Evolutionary conservation across 2,888 invertebrate genomes (phyloP).

Genomic region (Drosophila infuscata): DNA sequence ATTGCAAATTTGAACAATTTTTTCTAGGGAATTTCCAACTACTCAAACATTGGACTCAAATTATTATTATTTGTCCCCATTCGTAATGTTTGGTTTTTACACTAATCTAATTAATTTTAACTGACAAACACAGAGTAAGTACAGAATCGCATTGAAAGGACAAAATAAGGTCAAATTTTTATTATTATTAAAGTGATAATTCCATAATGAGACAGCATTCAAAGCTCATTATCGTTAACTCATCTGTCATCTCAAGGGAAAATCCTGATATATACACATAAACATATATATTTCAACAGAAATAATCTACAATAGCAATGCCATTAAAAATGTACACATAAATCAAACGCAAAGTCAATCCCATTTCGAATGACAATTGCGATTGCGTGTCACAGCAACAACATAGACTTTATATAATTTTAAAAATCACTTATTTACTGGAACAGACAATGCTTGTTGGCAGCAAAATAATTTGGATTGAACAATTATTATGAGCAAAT

Average conservation of each 20-base stretch:
- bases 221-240: background rate
- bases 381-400: constrained; percentile 42
- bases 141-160: too few relatives aligned
- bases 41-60: constrained; percentile 32
- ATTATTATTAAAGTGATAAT: background rate
- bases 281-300: background rate
- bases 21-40: constrained; percentile 53
- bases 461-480: constrained; percentile 16
- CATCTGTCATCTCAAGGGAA: background rate
- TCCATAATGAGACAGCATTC: background rate
- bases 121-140: background rate
- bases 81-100: constrained; percentile 4
- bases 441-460: constrained; percentile 1
- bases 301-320: constrained; percentile 8
- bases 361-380: constrained; percentile 19
- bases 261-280: background rate
- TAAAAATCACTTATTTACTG: constrained; percentile 25
- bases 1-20: constrained; percentile 13
- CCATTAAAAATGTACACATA: constrained; percentile 6
- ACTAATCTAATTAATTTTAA: constrained; percentile 14
- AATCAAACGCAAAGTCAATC: constrained; percentile 17
- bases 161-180: background rate
- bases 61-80: constrained; percentile 31
- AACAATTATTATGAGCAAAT: constrained; percentile 22
- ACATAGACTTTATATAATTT: constrained; percentile 13